phyloP scores from a whole-genome alignment of 92 coral and sea anemone genomes.

The Blastomussa wellsi region DNA sequence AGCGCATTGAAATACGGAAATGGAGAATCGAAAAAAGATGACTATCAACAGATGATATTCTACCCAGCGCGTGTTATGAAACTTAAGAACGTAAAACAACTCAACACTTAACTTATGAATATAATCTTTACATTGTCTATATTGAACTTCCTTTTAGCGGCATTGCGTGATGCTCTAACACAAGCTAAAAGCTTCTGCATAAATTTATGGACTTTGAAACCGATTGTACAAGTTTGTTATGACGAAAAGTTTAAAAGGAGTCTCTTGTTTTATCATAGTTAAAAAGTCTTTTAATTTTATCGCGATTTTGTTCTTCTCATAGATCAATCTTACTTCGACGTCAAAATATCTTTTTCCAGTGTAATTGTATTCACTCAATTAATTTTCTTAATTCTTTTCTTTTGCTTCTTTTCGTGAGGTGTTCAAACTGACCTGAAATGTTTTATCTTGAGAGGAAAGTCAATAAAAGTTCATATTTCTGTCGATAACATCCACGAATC shows the following conservation, averaged over 20 bases:
- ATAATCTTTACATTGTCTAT: background rate
- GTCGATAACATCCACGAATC: background rate
- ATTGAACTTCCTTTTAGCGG: background rate
- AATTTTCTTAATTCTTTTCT: background rate
- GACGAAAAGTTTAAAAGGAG: background rate
- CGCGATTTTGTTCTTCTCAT: background rate
- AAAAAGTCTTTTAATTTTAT: background rate
- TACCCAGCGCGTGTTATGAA: background rate
- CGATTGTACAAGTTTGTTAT: background rate
- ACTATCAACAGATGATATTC: background rate
- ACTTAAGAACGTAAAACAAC: constrained; percentile 1
- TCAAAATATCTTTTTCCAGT: background rate
- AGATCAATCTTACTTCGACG: background rate
- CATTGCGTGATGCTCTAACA: constrained; percentile 4
- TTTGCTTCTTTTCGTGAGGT: background rate
- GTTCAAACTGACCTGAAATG: background rate
- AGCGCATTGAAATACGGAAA: background rate
- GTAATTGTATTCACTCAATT: background rate
- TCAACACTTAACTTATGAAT: background rate
- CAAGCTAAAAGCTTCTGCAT: background rate
- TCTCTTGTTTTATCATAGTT: background rate
- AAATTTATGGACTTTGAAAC: background rate
- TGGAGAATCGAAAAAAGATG: background rate
- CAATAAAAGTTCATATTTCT: constrained; percentile 6
- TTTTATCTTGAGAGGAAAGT: background rate